Conservation (phyloP, 2,113 vertebrate species). For the Heterocephalus glaber region DNA sequence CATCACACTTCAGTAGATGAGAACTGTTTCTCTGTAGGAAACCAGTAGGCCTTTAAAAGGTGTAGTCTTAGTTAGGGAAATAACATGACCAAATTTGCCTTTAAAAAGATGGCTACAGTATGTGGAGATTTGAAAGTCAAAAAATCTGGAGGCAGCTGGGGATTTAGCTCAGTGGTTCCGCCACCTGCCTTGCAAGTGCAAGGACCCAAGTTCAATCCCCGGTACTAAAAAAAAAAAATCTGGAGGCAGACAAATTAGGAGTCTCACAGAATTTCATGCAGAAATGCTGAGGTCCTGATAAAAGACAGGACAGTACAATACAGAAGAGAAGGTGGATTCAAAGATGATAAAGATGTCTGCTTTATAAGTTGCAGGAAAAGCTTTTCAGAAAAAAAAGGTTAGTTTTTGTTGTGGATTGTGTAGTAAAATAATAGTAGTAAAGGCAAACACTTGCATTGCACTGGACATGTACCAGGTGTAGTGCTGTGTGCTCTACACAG, state of each 20-base stretch:
- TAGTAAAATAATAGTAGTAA: neutral
- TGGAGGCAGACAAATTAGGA: neutral
- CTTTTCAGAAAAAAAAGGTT: neutral
- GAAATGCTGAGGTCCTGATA: neutral
- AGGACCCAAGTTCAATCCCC: too few relatives aligned
- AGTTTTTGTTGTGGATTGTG: neutral
- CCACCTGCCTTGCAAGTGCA: too few relatives aligned
- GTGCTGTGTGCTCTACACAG: neutral
- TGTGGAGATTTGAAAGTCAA: neutral
- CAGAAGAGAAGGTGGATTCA: neutral
- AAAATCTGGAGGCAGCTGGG: neutral
- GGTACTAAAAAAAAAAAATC: too few relatives aligned
- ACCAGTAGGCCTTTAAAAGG: neutral
- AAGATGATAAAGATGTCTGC: neutral
- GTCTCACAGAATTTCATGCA: neutral
- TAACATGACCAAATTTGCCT: neutral
- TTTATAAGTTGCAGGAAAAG: neutral
- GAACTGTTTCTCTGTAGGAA: neutral
- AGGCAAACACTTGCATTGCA: neutral
- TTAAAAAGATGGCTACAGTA: neutral
- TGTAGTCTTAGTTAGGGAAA: neutral
- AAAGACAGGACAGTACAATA: neutral
- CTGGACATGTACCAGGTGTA: neutral
- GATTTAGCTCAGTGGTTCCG: too few relatives aligned
- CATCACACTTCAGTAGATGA: neutral